Percentiles rank a stretch among this genome's conserved stretches.
phyloP scores from a whole-genome alignment of 1,140 invertebrate genomes.

The Procambarus clarkii region DNA sequence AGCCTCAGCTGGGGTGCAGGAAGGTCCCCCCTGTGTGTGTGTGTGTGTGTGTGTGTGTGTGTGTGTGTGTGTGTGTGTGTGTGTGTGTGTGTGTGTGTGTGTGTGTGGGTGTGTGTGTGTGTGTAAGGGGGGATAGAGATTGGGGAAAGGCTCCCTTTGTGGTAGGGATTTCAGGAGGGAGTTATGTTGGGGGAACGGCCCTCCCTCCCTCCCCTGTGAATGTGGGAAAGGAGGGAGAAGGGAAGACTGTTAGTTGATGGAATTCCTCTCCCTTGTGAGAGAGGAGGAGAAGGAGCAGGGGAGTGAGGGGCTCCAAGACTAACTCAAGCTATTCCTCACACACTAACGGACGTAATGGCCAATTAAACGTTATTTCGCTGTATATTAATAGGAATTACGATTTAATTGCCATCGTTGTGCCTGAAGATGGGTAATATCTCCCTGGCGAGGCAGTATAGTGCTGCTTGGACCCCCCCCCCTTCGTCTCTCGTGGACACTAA shows the following conservation, averaged over 20 bases:
- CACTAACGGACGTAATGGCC: neutral
- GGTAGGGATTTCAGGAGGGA: no score
- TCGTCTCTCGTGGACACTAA: no score
- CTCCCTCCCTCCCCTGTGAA: no score
- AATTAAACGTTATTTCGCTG: neutral
- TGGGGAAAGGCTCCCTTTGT: no score
- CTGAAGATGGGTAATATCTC: neutral
- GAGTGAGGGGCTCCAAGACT: neutral
- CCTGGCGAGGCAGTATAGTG: neutral
- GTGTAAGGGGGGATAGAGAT: no score
- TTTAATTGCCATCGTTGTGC: neutral
- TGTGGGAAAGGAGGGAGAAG: no score
- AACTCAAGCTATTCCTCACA: neutral
- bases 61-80: neutral
- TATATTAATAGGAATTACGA: conserved; percentile 13
- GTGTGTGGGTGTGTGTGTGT: neutral
- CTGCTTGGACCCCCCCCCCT: no score
- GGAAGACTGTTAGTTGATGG: no score
- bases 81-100: neutral
- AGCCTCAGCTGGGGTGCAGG: neutral
- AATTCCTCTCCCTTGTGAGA: neutral
- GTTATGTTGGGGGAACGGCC: no score
- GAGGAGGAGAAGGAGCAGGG: neutral
- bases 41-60: neutral
- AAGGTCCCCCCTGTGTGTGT: no score